Percentiles rank a stretch among this genome's conserved stretches.
These are phyloP conservation scores for Rhabdornis inornatus DNA, from an alignment of 2,113 vertebrate genomes.

Conservation along the genomic window DNA sequence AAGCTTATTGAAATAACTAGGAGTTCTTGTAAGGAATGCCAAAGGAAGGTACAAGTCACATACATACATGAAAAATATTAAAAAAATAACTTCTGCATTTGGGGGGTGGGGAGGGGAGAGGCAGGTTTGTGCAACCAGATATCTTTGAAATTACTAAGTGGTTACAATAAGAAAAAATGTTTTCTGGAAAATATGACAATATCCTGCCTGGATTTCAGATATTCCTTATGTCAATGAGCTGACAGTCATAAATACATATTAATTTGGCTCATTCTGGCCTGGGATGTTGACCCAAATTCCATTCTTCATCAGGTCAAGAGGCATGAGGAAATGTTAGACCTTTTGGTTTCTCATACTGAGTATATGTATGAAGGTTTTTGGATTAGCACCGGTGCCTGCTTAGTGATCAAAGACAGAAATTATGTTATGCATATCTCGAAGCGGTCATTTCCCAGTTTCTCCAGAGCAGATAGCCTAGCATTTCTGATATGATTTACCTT, in stretches of 20 bases:
- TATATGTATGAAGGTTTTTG: background rate
- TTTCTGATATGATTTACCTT: background rate
- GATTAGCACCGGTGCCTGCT: background rate
- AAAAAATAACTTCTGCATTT: background rate
- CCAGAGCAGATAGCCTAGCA: background rate
- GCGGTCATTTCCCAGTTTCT: background rate
- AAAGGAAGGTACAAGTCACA: background rate
- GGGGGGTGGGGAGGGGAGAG: fast-evolving
- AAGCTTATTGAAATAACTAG: background rate
- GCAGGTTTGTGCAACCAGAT: background rate
- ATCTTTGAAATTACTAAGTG: background rate
- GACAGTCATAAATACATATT: background rate
- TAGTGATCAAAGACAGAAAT: background rate
- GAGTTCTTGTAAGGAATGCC: background rate
- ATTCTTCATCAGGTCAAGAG: background rate
- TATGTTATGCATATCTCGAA: background rate
- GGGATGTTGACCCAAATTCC: background rate
- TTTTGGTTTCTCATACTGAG: background rate
- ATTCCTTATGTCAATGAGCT: background rate
- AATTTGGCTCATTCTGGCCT: background rate
- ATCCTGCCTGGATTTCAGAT: background rate
- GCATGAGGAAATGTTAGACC: background rate
- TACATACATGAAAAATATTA: background rate
- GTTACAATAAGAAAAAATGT: background rate
- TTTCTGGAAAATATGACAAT: background rate